Percentiles rank a stretch among this genome's conserved stretches.
Conservation (phyloP, 2,888 invertebrate genomes). For the Germaria angustata region DNA sequence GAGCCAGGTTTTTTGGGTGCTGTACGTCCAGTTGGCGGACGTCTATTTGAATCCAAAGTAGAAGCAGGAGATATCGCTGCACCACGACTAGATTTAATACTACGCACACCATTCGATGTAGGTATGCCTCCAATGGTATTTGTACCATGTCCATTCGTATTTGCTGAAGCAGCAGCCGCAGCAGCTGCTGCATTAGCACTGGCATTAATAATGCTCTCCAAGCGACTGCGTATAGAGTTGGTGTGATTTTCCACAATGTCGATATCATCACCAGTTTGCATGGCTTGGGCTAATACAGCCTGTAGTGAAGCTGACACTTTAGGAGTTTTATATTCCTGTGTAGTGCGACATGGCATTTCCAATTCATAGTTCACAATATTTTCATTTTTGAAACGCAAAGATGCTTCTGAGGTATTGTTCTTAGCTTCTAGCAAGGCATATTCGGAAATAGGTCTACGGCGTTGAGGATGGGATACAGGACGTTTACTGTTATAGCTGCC, state of each 20-base stretch:
- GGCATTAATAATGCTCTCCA: constrained; percentile 79
- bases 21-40: constrained; percentile 76
- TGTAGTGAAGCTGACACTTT: constrained; percentile 80
- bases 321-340: constrained; percentile 79
- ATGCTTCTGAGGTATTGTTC: constrained; percentile 72
- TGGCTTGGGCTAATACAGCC: constrained; percentile 80
- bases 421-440: constrained; percentile 81
- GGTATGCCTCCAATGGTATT: constrained; percentile 50
- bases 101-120: constrained; percentile 70
- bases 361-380: constrained; percentile 80
- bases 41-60: constrained; percentile 77
- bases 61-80: constrained; percentile 70
- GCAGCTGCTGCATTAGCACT: constrained; percentile 73
- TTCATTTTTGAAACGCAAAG: constrained; percentile 78
- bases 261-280: constrained; percentile 80
- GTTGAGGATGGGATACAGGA: constrained; percentile 84
- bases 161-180: constrained; percentile 42
- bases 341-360: constrained; percentile 80
- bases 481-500: constrained; percentile 80
- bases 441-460: constrained; percentile 84
- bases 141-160: constrained; percentile 56
- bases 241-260: constrained; percentile 79
- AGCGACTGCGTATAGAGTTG: constrained; percentile 78
- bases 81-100: constrained; percentile 73
- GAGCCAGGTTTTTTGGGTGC: constrained; percentile 78